phyloP scores from a whole-genome alignment of 2,888 invertebrate species.

The Cephalotes varians region DNA sequence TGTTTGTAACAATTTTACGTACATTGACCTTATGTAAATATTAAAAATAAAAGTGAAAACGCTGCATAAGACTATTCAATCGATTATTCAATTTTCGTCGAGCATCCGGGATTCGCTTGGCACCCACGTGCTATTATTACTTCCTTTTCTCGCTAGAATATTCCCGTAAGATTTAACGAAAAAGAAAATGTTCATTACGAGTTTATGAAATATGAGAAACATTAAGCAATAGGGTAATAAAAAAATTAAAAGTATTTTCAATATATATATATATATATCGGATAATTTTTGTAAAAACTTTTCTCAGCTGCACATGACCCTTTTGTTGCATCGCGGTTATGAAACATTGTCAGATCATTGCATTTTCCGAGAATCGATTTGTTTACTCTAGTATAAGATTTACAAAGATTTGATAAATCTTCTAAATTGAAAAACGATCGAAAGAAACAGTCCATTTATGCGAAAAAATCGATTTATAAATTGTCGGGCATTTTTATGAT shows the following conservation, averaged over 20 bases:
- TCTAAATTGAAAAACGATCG: not conserved
- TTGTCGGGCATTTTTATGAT: constrained; percentile 13
- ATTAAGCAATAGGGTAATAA: not conserved
- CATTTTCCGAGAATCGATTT: not conserved
- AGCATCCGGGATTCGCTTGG: constrained; percentile 16
- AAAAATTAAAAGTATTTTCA: not conserved
- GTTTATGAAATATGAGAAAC: not conserved
- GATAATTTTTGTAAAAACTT: not conserved
- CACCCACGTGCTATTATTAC: not conserved
- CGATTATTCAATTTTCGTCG: constrained; percentile 34
- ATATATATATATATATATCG: not conserved
- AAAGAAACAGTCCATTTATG: constrained; percentile 31
- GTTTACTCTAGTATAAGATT: not conserved
- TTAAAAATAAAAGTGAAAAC: constrained; percentile 62
- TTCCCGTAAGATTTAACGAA: not conserved
- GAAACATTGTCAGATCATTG: not conserved
- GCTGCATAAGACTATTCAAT: not conserved
- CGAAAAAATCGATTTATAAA: constrained; percentile 44
- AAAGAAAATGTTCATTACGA: not conserved
- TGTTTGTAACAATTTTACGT: constrained; percentile 43
- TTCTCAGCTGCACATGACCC: not conserved
- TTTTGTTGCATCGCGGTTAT: not conserved
- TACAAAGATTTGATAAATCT: not conserved
- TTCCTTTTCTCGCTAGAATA: not conserved
- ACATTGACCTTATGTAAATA: constrained; percentile 52